These are phyloP conservation scores for Deilephila elpenor DNA, from an alignment of 2,888 invertebrate genomes.

Conservation along the genomic window DNA sequence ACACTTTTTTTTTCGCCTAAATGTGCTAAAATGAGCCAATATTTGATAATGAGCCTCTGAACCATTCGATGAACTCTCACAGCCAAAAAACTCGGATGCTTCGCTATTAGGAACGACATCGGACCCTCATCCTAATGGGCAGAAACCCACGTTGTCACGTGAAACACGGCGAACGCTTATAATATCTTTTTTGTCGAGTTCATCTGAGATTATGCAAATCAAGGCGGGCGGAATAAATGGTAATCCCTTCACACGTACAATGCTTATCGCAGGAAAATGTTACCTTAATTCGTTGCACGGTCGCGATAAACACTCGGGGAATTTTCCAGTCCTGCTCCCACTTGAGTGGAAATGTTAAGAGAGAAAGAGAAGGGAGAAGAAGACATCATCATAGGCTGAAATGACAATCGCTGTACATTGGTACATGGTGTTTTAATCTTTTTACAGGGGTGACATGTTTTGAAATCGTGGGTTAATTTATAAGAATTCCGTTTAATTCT, in stretches of 20 bases:
- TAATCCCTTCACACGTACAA: conserved; percentile 27
- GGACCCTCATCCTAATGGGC: not conserved
- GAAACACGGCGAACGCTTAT: not conserved
- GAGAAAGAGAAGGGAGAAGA: not conserved
- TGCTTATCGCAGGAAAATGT: conserved; percentile 14
- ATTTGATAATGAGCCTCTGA: too few species aligned
- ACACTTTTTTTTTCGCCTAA: too few species aligned
- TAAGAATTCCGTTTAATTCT: too few species aligned
- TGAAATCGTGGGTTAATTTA: not conserved
- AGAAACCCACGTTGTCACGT: not conserved
- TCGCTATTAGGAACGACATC: too few species aligned
- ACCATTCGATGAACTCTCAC: too few species aligned
- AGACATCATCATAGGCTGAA: not conserved
- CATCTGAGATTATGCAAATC: conserved; percentile 37
- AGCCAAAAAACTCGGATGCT: too few species aligned
- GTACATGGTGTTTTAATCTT: conserved; percentile 19
- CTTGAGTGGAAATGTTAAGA: not conserved
- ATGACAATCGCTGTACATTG: conserved; percentile 5
- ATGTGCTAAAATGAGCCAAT: too few species aligned
- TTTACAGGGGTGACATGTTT: conserved; percentile 14
- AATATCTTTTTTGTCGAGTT: conserved; percentile 30
- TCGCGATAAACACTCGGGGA: not conserved
- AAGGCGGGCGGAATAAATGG: conserved; percentile 23
- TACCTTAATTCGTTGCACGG: conserved; percentile 17
- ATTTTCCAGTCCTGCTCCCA: not conserved